These are phyloP conservation scores for Phania funesta DNA, from an alignment of 2,888 invertebrate species.

Conservation along the genomic window DNA sequence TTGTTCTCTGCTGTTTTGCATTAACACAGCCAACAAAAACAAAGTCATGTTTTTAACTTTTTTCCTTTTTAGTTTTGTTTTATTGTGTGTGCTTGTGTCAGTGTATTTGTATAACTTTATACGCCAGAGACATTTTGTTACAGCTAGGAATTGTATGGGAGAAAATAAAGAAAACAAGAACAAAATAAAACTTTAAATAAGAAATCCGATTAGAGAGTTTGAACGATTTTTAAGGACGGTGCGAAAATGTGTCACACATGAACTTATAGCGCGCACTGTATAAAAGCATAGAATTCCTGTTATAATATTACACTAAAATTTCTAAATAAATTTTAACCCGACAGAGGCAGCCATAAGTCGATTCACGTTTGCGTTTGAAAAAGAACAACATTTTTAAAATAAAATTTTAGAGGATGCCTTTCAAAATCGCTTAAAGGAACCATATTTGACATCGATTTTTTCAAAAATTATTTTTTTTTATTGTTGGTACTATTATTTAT, in stretches of 20 bases:
- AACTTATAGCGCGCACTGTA: no score
- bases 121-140: conserved; percentile 43
- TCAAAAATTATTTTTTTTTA: no score
- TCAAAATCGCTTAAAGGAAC: background rate
- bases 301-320: no score
- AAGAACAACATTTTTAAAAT: no score
- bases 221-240: background rate
- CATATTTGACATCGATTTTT: background rate
- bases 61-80: background rate
- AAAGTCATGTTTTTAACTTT: conserved; percentile 34
- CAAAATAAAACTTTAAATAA: background rate
- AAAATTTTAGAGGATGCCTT: no score
- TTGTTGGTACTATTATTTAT: no score
- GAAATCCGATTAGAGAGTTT: conserved; percentile 13
- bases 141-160: conserved; percentile 38
- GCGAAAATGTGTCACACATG: background rate
- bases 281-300: no score
- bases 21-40: conserved; percentile 13
- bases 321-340: no score
- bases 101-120: conserved; percentile 25
- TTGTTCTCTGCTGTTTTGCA: conserved; percentile 37
- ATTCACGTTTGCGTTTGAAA: no score
- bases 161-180: background rate
- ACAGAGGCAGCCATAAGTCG: no score
- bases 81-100: conserved; percentile 17